A percentile compares a stretch with the other conserved stretches of the same genome.
These are phyloP conservation scores for Orycteropus afer DNA, from an alignment of 2,113 vertebrate species.

Conservation along the genomic window DNA sequence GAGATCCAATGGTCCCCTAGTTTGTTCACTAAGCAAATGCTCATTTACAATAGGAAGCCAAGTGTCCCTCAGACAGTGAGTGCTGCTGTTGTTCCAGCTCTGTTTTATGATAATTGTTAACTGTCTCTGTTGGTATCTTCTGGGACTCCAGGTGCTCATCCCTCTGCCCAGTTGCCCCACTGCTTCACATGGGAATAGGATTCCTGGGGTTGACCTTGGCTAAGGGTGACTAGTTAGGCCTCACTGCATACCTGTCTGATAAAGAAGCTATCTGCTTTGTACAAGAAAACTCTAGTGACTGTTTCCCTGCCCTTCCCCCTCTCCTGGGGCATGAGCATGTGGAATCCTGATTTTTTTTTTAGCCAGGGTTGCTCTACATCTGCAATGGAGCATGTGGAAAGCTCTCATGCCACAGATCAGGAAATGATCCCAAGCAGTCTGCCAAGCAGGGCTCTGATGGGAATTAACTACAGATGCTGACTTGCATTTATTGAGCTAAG, in stretches of 20 bases:
- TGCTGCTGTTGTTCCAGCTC: not conserved
- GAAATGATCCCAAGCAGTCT: not conserved
- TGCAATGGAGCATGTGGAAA: not conserved
- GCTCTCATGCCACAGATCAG: not conserved
- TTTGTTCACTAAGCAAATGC: slow-evolving; percentile 9
- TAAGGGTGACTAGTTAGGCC: not conserved
- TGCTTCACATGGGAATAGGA: not conserved
- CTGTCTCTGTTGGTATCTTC: not conserved
- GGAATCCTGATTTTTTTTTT: not conserved
- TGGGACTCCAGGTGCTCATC: not conserved
- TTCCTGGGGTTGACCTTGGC: not conserved
- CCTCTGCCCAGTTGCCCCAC: not conserved
- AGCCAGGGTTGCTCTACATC: not conserved
- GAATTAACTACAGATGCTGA: not conserved
- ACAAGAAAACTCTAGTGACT: not conserved
- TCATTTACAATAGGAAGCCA: not conserved
- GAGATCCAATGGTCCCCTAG: not conserved
- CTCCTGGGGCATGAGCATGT: not conserved
- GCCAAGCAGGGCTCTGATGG: not conserved
- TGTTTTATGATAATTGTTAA: slow-evolving; percentile 19
- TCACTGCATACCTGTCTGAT: not conserved
- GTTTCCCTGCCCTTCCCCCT: not conserved
- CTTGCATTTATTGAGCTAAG: not conserved
- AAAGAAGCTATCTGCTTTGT: not conserved
- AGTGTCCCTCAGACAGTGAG: not conserved